These are phyloP conservation scores for Epizoanthus scotinus DNA, from an alignment of 92 coral and sea anemone genomes.

Conservation along the genomic window DNA sequence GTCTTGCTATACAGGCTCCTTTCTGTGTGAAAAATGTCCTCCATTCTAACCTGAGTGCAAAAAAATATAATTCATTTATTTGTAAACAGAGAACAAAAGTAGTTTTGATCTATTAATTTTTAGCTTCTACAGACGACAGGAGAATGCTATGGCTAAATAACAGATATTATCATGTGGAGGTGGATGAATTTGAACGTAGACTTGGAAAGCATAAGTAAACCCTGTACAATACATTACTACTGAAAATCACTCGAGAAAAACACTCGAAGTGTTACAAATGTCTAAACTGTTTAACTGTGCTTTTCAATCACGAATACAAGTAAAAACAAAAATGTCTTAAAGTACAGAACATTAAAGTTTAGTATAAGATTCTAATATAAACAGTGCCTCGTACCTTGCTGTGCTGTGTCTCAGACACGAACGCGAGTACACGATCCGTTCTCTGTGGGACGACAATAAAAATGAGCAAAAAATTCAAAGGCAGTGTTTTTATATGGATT, in stretches of 20 bases:
- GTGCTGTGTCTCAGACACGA: not conserved
- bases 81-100: not conserved
- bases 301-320: not conserved
- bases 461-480: constrained; percentile 30
- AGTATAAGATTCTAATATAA: not conserved
- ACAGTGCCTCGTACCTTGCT: not conserved
- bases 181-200: not conserved
- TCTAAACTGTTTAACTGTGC: not conserved
- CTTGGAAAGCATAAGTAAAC: not conserved
- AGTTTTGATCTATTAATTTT: not conserved
- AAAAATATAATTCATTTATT: not conserved
- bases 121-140: not conserved
- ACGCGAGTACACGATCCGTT: not conserved
- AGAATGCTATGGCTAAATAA: not conserved
- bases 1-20: constrained; percentile 30
- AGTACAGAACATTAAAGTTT: not conserved
- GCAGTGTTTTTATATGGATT: constrained; percentile 31
- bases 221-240: not conserved
- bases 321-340: not conserved
- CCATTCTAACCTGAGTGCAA: constrained; percentile 33
- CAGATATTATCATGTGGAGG: not conserved
- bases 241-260: not conserved
- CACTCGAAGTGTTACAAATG: no score
- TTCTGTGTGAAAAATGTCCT: constrained; percentile 41
- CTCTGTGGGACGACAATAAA: constrained; percentile 27